Conservation (phyloP, 2,797 vertebrate species). For the Acomys russatus region DNA sequence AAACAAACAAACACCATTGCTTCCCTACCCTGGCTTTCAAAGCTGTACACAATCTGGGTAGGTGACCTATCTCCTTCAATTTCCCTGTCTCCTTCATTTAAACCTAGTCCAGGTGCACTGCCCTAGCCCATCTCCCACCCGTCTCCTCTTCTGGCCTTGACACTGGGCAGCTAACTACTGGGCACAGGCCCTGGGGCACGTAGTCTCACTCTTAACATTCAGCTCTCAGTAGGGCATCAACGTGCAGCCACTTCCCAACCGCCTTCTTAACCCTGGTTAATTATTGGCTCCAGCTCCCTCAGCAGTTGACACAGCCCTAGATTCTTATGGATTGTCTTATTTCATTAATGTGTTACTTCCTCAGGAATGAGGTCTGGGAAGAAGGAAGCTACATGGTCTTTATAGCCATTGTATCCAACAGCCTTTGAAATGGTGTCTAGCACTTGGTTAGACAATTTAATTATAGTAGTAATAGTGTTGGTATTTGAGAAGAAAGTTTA, state of each 20-base stretch:
- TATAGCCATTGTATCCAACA: not conserved
- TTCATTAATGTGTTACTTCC: not conserved
- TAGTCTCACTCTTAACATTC: not conserved
- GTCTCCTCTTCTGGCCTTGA: not conserved
- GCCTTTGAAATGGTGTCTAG: not conserved
- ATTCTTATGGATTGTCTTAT: constrained; percentile 19
- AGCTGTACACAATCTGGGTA: not conserved
- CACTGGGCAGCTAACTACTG: not conserved
- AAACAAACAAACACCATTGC: not conserved
- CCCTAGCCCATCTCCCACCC: not conserved
- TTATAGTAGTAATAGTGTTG: not conserved
- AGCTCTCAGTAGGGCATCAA: not conserved
- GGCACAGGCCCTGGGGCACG: not conserved
- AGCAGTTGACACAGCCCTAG: not conserved
- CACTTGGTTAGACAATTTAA: not conserved
- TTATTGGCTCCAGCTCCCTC: not conserved
- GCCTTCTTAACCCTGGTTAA: not conserved
- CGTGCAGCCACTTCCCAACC: not conserved
- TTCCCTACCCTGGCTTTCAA: not conserved
- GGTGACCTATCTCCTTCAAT: not conserved
- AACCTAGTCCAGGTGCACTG: rapidly evolving
- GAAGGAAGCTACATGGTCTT: not conserved
- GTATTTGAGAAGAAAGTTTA: not conserved
- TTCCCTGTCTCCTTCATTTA: not conserved
- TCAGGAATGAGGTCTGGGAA: not conserved